These are phyloP conservation scores for Mugil cephalus DNA, from an alignment of 2,113 vertebrate genomes.

Conservation along the genomic window DNA sequence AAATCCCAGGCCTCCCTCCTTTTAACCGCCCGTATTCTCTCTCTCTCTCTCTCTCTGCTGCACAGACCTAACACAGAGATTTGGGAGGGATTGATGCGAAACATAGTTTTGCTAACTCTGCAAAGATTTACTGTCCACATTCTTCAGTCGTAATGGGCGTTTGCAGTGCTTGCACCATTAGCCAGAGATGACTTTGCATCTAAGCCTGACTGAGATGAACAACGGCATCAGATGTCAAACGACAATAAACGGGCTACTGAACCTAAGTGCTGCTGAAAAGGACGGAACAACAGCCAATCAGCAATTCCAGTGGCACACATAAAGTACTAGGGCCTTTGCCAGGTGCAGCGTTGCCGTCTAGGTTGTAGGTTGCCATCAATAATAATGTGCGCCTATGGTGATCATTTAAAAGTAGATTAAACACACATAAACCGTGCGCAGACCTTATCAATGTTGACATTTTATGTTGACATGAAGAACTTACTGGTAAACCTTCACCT, in stretches of 20 bases:
- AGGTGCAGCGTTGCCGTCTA: not conserved
- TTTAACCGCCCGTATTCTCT: slow-evolving; percentile 48
- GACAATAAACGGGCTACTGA: slow-evolving; percentile 34
- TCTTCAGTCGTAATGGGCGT: slow-evolving; percentile 39
- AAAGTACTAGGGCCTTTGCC: slow-evolving; percentile 14
- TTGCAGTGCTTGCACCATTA: slow-evolving; percentile 56
- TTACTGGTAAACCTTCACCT: not conserved
- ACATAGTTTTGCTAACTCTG: slow-evolving; percentile 23
- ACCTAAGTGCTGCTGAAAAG: slow-evolving; percentile 19
- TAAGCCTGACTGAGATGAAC: slow-evolving; percentile 48
- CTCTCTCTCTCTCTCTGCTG: slow-evolving; percentile 2
- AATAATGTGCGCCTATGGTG: not conserved
- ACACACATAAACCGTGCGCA: not conserved
- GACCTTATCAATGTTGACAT: not conserved
- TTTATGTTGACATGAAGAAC: not conserved
- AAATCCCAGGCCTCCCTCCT: slow-evolving; percentile 44
- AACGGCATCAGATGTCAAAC: slow-evolving; percentile 36
- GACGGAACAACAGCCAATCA: slow-evolving; percentile 5
- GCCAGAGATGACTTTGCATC: slow-evolving; percentile 60
- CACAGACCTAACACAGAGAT: slow-evolving; percentile 26
- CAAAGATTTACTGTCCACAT: slow-evolving; percentile 32
- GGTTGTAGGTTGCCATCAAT: not conserved
- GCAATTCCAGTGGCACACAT: slow-evolving; percentile 14
- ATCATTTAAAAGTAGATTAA: slow-evolving; percentile 28
- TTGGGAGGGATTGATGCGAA: slow-evolving; percentile 43